Base-by-base conservation (phyloP, 2,113 vertebrate genomes). In the Caracal caracal region DNA sequence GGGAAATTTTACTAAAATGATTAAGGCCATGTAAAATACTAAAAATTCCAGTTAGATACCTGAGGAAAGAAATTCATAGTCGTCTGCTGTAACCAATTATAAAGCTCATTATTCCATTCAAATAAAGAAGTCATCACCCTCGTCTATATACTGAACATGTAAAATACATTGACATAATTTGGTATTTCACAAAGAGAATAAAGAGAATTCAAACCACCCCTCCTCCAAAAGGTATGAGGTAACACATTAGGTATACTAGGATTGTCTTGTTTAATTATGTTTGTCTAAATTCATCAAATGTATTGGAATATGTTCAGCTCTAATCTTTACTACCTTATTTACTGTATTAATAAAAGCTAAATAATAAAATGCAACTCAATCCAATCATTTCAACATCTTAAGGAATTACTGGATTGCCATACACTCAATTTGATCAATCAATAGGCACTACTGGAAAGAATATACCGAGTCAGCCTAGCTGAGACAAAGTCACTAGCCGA, bases 41-140 rank as follows among this genome's bases (percentile, higher is more conserved):
- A 71, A 80, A 83, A 65, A 91, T 95, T 90, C 90, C 43, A 59
- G 61, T 53, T 51, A 56, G 3, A 80, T 68, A 79, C 33, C 71
- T 16, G 3, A 85, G 19, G 51, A 89, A 96, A 95, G 73, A 88
- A 85, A 80, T 86, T 63, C 91, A 82, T 15, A 86, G 73, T 28
- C 59, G 28, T 53, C 61, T 78, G 33, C 28, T 47, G 0, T 68
- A 66, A 68, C 35, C 59, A 95, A 56, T 13, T 96, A 76, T 43
- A 59, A 78, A 37, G 37, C 6, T 88, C 81, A 97, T 92, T 26
- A 96, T 70, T 89, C n/a, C 20, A 96, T 96, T 97, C 70, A 85
- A 81, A 66, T 94, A 76, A 76, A 96, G 98, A 97, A 66, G 65
- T 33, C 35, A 97, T 96, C 59, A 82, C 2, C 16, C 95, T 35